Percentiles rank a stretch among this genome's conserved stretches.
These are phyloP conservation scores for Siniperca scherzeri DNA, from an alignment of 2,797 vertebrate genomes.

Conservation along the genomic window DNA sequence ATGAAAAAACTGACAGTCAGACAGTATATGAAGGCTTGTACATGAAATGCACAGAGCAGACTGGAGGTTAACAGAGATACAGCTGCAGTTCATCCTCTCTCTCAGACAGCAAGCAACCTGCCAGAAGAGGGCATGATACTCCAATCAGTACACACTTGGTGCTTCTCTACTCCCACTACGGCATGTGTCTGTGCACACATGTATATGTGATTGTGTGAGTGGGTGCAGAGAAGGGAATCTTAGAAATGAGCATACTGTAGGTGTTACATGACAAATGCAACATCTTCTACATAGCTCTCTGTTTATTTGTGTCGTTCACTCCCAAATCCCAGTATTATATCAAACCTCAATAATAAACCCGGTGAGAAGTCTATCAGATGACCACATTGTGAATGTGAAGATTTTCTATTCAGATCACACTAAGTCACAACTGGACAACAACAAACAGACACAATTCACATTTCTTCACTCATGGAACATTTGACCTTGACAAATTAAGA, in stretches of 20 bases:
- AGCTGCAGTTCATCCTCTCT: slow-evolving; percentile 20
- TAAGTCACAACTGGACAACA: neutral
- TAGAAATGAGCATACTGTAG: slow-evolving; percentile 10
- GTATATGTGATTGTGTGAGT: slow-evolving; percentile 21
- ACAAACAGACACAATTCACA: neutral
- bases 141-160: slow-evolving; percentile 54
- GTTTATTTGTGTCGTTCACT: neutral
- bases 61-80: neutral
- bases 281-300: neutral
- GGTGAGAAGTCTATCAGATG: slow-evolving; percentile 5
- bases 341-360: neutral
- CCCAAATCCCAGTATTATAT: neutral
- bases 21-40: no score
- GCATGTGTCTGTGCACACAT: slow-evolving; percentile 5
- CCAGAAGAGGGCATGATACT: slow-evolving; percentile 85
- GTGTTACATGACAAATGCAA: slow-evolving; percentile 20
- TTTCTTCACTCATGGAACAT: slow-evolving; percentile 2
- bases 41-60: neutral
- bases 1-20: neutral
- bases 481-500: slow-evolving; percentile 49
- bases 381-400: neutral
- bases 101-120: slow-evolving; percentile 37
- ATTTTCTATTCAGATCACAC: neutral
- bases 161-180: slow-evolving; percentile 17
- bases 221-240: slow-evolving; percentile 4